Evolutionary conservation across 2,797 vertebrate species (phyloP), one percentile per base, ranked within the genome.

Genomic region (Catostomus latipinnis): DNA sequence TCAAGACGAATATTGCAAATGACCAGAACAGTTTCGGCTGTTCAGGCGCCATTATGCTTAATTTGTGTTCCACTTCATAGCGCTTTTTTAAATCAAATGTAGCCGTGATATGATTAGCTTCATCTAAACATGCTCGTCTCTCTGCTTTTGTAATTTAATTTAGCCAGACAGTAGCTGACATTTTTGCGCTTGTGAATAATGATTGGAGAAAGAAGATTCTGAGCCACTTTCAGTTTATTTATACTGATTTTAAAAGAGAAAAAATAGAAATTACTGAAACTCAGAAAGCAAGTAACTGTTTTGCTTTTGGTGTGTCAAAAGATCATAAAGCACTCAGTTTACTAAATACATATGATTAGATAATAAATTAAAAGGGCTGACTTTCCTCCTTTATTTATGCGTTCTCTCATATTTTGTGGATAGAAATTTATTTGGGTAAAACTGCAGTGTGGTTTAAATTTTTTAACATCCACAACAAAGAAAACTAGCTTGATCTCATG

Each of bases 81-180:
- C 56, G 43, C 22, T 52, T 90, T 86, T 83, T 81, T 73, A 89
- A 86, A 75, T 82, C 88, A 86, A 85, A 82, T 81, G 78, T 56
- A 85, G 88, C 83, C 82, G 75, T 90, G 89, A 88, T 85, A 86
- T 89, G 91, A 92, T 92, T 93, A 88, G 77, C 81, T 89, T 92
- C 90, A 91, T 93, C 91, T 87, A 78, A 76, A 80, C 65, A 88
- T 86, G 87, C 89, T 83, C 18, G 49, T 87, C 58, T 82, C 84
- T 90, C 90, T 86, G 82, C 89, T 85, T 73, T 22, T 70, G 84
- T 22, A 90, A 91, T 88, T 87, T 87, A 77, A 90, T 92, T 92
- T 91, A 86, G 82, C 80, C 83, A 87, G 74, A 81, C 65, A 66
- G 88, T 86, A 69, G 78, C 76, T 68, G 77, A 16, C 6, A 63